Percentiles rank a stretch among this genome's conserved stretches.
These are phyloP conservation scores for Beaufortia kweichowensis DNA, from an alignment of 2,113 vertebrate genomes.

Conservation along the genomic window DNA sequence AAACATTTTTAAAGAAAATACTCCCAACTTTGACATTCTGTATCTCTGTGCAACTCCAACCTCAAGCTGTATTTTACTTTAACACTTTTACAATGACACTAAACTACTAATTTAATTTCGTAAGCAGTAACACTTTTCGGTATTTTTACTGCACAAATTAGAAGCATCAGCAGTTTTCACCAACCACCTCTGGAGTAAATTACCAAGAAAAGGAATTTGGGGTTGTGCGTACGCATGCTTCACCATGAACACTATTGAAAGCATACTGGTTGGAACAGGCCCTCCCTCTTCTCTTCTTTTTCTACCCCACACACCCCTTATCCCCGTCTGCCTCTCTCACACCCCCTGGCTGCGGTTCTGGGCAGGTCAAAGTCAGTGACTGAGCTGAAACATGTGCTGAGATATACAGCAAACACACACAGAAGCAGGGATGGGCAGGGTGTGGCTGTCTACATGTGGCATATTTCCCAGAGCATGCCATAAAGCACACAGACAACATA, in stretches of 20 bases:
- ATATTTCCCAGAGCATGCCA: slow-evolving; percentile 3
- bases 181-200: slow-evolving; percentile 9
- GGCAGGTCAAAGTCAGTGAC: slow-evolving; percentile 62
- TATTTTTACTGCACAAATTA: neutral
- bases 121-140: neutral
- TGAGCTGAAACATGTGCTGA: slow-evolving; percentile 33
- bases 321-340: neutral
- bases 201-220: slow-evolving; percentile 21
- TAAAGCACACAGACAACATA: neutral
- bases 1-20: neutral
- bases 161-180: neutral
- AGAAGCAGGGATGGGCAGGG: slow-evolving; percentile 41
- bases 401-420: slow-evolving; percentile 13
- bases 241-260: slow-evolving; percentile 37
- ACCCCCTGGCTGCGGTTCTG: slow-evolving; percentile 32
- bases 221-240: neutral
- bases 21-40: neutral
- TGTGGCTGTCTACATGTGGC: slow-evolving; percentile 35
- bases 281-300: slow-evolving; percentile 42
- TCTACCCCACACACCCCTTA: neutral
- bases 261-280: slow-evolving; percentile 25
- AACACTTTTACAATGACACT: neutral
- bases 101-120: neutral
- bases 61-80: slow-evolving; percentile 5
- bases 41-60: neutral